These are phyloP conservation scores for Harpagifer antarcticus DNA, from an alignment of 2,797 vertebrate genomes.

Conservation along the genomic window DNA sequence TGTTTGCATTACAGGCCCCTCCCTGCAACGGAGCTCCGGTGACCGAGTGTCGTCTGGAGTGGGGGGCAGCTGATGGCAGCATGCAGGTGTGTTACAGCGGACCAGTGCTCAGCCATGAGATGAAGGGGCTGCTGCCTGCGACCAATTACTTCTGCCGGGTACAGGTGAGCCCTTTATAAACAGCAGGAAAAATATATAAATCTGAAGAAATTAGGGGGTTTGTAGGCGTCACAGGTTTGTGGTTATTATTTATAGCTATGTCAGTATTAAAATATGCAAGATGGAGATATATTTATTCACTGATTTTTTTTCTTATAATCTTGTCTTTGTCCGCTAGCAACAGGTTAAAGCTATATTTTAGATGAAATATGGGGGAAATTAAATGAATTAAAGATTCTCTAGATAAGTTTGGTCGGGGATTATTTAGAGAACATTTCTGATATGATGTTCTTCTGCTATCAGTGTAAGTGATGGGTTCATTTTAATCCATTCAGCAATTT, in stretches of 20 bases:
- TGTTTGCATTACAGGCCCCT: slow-evolving; percentile 84
- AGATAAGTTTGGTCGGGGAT: background rate
- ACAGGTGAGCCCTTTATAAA: slow-evolving; percentile 83
- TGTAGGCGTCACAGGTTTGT: too few species aligned
- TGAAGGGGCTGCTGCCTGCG: slow-evolving; percentile 94
- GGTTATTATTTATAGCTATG: too few species aligned
- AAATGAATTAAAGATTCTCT: background rate
- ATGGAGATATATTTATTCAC: background rate
- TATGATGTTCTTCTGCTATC: background rate
- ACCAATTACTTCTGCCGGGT: slow-evolving; percentile 94
- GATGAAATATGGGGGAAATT: too few species aligned
- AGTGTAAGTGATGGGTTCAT: background rate
- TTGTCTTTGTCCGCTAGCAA: background rate
- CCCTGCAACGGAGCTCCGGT: slow-evolving; percentile 91
- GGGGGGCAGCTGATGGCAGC: slow-evolving; percentile 94
- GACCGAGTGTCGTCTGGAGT: slow-evolving; percentile 93
- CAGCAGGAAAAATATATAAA: background rate
- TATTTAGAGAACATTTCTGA: background rate
- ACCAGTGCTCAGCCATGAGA: slow-evolving; percentile 88
- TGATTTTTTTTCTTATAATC: background rate
- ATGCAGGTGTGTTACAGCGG: slow-evolving; percentile 95
- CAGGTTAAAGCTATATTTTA: background rate
- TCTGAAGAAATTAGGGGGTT: background rate
- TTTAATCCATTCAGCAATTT: background rate
- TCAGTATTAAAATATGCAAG: background rate